Base-by-base conservation (phyloP, 2,113 vertebrate species). In the Apodemus sylvaticus region DNA sequence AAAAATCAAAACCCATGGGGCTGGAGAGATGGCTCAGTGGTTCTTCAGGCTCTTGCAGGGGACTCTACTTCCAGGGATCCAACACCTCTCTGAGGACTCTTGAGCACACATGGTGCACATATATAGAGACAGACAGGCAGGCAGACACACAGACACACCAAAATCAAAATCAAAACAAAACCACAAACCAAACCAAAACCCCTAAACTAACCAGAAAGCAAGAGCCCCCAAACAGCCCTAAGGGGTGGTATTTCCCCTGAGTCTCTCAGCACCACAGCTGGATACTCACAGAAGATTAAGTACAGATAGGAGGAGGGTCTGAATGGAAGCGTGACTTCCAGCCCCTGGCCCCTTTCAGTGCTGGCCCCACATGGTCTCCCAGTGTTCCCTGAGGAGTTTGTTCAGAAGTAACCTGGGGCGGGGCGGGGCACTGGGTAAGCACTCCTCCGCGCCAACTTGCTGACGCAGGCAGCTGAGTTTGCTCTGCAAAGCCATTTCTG, bases 401-500 rank as follows among this genome's bases (percentile, higher is more conserved):
- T 89, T 88, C 91, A 76, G 64, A 51, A 86, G 26, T 64, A 73
- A 90, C 77, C 48, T 39, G 26, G 76, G 74, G 31, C 24, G 64
- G 92, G 71, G 17, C 0, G 55, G 22, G 45, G 36, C 20, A 7
- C 45, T 78, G 86, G 7, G 9, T 62, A 88, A 93, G 66, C 29
- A 91, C 55, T 5, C 51, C 16, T 26, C 66, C 39, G 31, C 34
- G 64, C 64, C 6, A 19, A 16, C 64, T 55, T 53, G 51, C 58
- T 64, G 62, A 93, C 34, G 36, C 55, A 81, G 42, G 70, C 79
- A 48, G 64, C 74, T 11, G 29, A 42, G 55, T 94, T 16, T 85
- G 51, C n/a, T 81, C 90, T 87, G 14, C 66, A 77, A 95, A 89
- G 79, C 22, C 60, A 22, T 90, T 95, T 92, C 85, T 29, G 68